A percentile compares a stretch with the other conserved stretches of the same genome.
These are phyloP conservation scores for Paralichthys olivaceus DNA, from an alignment of 2,113 vertebrate species.

Conservation along the genomic window DNA sequence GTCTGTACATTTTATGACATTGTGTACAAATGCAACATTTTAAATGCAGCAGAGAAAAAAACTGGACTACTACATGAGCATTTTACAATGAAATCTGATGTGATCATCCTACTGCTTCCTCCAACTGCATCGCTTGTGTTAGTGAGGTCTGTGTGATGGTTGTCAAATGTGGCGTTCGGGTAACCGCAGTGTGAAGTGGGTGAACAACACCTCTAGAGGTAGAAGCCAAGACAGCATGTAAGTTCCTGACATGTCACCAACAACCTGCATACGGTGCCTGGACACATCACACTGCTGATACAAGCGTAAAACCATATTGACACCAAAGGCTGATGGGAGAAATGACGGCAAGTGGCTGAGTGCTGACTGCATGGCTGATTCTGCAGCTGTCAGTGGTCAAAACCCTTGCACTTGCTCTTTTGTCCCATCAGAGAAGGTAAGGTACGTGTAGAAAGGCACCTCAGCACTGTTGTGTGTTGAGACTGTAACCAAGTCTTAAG, in stretches of 20 bases:
- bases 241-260: neutral
- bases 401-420: neutral
- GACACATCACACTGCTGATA: neutral
- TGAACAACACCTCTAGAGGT: constrained; percentile 8
- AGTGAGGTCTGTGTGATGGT: constrained; percentile 57
- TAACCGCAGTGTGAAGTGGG: neutral
- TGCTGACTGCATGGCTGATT: constrained; percentile 11
- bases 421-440: constrained; percentile 47
- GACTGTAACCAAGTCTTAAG: constrained; percentile 10
- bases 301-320: constrained; percentile 14
- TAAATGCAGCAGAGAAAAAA: constrained; percentile 43
- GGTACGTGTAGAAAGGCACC: constrained; percentile 77
- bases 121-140: constrained; percentile 25
- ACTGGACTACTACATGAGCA: constrained; percentile 30
- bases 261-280: neutral
- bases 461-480: constrained; percentile 49
- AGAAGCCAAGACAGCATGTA: neutral
- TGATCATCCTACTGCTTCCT: constrained; percentile 25
- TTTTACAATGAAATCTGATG: constrained; percentile 27
- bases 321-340: constrained; percentile 35
- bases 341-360: neutral
- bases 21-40: constrained; percentile 61
- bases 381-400: constrained; percentile 11
- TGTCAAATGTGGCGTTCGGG: constrained; percentile 7
- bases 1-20: constrained; percentile 74